Evolutionary conservation across 2,113 vertebrate genomes (phyloP).

Genomic region (Cheirogaleus medius): DNA sequence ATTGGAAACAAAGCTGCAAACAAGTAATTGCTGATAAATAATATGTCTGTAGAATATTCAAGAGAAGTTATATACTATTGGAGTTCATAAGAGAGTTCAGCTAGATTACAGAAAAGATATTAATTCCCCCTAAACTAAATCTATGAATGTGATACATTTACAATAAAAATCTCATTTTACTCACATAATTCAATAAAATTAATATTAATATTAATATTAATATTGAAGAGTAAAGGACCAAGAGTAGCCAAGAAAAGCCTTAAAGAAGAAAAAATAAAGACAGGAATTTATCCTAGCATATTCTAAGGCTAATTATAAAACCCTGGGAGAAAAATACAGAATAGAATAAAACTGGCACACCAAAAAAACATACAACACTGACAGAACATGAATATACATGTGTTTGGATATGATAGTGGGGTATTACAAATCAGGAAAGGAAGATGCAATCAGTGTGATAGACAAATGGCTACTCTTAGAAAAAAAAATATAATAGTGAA

Average conservation of each 20-base stretch:
- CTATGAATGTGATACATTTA: slow-evolving; percentile 2
- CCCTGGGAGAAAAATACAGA: not conserved
- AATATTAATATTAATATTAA: not conserved
- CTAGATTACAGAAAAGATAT: not conserved
- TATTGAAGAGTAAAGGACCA: not conserved
- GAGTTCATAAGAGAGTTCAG: not conserved
- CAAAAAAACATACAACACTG: not conserved
- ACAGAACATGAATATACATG: not conserved
- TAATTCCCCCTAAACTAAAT: not conserved
- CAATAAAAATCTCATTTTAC: not conserved
- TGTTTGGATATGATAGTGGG: not conserved
- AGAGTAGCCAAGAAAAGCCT: not conserved
- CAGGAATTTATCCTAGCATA: not conserved
- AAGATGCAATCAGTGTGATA: not conserved
- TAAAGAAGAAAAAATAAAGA: not conserved
- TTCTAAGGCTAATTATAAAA: not conserved
- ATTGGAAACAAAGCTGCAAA: not conserved
- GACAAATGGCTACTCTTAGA: not conserved
- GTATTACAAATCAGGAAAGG: not conserved
- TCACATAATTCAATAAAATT: not conserved
- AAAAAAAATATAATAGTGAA: not conserved
- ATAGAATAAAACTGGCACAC: not conserved
- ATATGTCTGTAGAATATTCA: not conserved
- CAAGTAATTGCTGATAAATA: not conserved
- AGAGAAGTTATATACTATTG: not conserved